phyloP scores from a whole-genome alignment of 2,797 vertebrate species.

The Ctenopoma multispine region DNA sequence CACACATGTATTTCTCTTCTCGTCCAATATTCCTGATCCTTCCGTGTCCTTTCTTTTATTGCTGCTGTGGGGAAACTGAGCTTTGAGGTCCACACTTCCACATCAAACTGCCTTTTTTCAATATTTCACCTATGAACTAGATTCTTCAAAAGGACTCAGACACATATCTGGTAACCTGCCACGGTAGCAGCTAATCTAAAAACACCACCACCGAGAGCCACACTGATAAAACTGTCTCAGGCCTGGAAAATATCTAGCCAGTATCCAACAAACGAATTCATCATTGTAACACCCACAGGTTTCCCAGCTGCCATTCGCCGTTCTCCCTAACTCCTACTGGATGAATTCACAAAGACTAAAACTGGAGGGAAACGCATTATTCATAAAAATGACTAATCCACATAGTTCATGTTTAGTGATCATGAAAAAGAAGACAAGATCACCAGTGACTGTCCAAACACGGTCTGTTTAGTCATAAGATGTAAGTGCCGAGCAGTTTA shows the following conservation, averaged over 20 bases:
- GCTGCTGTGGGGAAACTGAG: constrained; percentile 18
- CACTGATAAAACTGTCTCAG: not conserved
- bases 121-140: constrained; percentile 13
- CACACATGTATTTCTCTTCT: constrained; percentile 40
- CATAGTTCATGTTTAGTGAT: not conserved
- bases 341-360: not conserved
- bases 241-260: not conserved
- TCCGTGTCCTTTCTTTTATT: constrained; percentile 11
- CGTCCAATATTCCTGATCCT: constrained; percentile 15
- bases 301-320: not conserved
- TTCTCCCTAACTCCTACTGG: not conserved
- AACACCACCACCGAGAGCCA: too few species aligned
- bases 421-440: not conserved
- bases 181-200: not conserved
- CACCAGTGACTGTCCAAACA: not conserved
- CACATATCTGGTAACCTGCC: constrained; percentile 1
- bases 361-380: not conserved
- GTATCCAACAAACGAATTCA: not conserved
- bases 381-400: too few species aligned
- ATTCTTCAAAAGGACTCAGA: constrained; percentile 10
- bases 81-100: not conserved
- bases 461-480: too few species aligned
- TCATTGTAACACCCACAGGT: not conserved
- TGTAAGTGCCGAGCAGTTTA: too few species aligned
- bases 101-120: not conserved